These are phyloP conservation scores for Corbicula japonica DNA, from an alignment of 2,888 invertebrate genomes.

Conservation along the genomic window DNA sequence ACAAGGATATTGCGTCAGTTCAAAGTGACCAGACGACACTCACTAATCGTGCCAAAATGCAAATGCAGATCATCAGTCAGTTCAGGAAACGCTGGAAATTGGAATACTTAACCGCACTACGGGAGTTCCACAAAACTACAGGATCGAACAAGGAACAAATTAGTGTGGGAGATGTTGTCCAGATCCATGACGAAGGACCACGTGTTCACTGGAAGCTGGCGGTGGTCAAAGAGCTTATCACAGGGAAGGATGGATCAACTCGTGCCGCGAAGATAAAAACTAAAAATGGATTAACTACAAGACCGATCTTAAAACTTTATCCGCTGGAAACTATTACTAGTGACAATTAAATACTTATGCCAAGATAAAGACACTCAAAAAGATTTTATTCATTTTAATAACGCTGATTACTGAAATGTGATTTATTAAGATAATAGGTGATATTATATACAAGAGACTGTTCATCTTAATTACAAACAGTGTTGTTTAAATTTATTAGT, in stretches of 20 bases:
- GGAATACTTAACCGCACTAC: constrained; percentile 20
- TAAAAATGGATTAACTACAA: too few species aligned
- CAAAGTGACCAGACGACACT: constrained; percentile 6
- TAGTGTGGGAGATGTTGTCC: constrained; percentile 29
- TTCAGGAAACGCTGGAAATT: constrained; percentile 37
- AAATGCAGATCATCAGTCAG: constrained; percentile 2
- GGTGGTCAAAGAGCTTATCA: constrained; percentile 20
- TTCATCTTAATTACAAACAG: too few species aligned
- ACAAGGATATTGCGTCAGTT: not conserved
- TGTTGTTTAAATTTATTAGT: too few species aligned
- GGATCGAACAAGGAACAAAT: not conserved
- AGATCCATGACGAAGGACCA: constrained; percentile 37
- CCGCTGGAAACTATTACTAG: too few species aligned
- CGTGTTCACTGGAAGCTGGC: constrained; percentile 41
- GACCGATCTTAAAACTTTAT: too few species aligned
- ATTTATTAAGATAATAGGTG: too few species aligned
- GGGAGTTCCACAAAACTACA: not conserved
- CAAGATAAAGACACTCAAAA: too few species aligned
- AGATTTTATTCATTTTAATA: too few species aligned
- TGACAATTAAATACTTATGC: too few species aligned
- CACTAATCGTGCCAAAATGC: constrained; percentile 13
- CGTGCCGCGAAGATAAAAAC: constrained; percentile 21
- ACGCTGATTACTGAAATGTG: too few species aligned
- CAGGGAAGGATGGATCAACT: constrained; percentile 40
- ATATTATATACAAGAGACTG: too few species aligned